Evolutionary conservation across 2,113 vertebrate species (phyloP), one percentile per base, ranked within the genome.

Genomic region (Cariama cristata): DNA sequence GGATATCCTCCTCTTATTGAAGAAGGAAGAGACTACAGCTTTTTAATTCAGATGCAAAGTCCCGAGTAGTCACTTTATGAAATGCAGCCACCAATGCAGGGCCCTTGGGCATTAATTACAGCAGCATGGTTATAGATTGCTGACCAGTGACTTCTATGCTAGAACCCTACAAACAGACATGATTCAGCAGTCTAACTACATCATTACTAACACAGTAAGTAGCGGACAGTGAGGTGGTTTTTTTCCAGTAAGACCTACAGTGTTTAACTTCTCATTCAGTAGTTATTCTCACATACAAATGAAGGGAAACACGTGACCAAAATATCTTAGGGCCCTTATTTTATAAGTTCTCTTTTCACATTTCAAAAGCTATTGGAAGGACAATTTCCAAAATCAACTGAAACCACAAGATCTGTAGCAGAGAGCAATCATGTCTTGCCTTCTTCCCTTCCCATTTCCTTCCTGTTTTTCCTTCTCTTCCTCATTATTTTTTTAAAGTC

Each of bases 201-300:
- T 5, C 38, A 12, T 4, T 16, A 4, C 83, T 18, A 19, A 47
- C 38, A 18, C 0, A 9, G n/a, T 3, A 33, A 40, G 44, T 7
- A 20, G 44, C 11, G 60, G 45, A 64, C 74, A 60, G 59, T 3
- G 80, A 45, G 38, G 38, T 38, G 38, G 38, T 38, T 38, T 38
- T 63, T 40, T 47, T 8, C 67, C 66, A 67, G 60, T 40, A 44
- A 42, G 63, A 63, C 28, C 52, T 32, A 30, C 32, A 30, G 19
- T n/a, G 14, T 19, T 83, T 52, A 35, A 72, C 52, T 76, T 69
- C 74, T 47, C 59, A 44, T 66, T 67, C 63, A 83, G 4, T 28
- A 88, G 58, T 56, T 74, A 13, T 19, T 52, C 79, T 72, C 66
- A 63, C 38, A 40, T 17, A 63, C 42, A 95, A 85, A 91, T 20